Evolutionary conservation across 2,113 vertebrate species (phyloP).

Genomic region (Takifugu bimaculatus): DNA sequence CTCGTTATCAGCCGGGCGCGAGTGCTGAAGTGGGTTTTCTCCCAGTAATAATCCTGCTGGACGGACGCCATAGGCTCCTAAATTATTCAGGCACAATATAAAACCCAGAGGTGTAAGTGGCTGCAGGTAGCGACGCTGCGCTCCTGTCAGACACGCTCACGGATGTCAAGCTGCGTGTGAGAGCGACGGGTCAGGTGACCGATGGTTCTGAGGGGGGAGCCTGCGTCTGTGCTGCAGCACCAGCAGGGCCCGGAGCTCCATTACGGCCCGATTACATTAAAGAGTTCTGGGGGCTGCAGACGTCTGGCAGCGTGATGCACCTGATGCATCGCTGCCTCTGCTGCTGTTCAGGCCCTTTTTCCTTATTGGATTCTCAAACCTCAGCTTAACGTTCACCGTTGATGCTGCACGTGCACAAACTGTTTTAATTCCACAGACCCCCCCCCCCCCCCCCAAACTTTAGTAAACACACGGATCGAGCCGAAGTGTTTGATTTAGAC

Average conservation of each 20-base stretch:
- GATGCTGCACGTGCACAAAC: conserved; percentile 1
- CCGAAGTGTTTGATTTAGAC: too few species aligned
- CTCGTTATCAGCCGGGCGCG: conserved; percentile 30
- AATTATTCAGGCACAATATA: conserved; percentile 51
- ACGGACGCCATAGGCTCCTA: conserved; percentile 20
- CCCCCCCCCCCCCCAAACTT: too few species aligned
- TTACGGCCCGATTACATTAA: conserved; percentile 43
- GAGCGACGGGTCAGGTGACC: conserved; percentile 1
- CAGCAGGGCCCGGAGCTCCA: conserved; percentile 17
- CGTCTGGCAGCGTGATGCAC: conserved; percentile 30
- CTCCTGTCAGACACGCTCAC: background rate
- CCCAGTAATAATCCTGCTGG: conserved; percentile 30
- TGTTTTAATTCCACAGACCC: too few species aligned
- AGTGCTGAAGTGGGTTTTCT: conserved; percentile 34
- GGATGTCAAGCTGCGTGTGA: conserved; percentile 16
- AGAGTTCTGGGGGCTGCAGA: conserved; percentile 15
- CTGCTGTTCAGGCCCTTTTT: conserved; percentile 14
- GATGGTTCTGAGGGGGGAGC: conserved; percentile 1
- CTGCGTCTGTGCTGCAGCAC: conserved; percentile 15
- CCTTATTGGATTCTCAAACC: background rate
- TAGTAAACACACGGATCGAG: too few species aligned
- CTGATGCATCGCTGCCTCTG: conserved; percentile 36
- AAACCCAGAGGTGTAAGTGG: conserved; percentile 35
- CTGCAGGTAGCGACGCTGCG: conserved; percentile 15
- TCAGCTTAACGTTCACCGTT: background rate